These are phyloP conservation scores for Gymnarchus niloticus DNA, from an alignment of 2,113 vertebrate species.

Conservation along the genomic window DNA sequence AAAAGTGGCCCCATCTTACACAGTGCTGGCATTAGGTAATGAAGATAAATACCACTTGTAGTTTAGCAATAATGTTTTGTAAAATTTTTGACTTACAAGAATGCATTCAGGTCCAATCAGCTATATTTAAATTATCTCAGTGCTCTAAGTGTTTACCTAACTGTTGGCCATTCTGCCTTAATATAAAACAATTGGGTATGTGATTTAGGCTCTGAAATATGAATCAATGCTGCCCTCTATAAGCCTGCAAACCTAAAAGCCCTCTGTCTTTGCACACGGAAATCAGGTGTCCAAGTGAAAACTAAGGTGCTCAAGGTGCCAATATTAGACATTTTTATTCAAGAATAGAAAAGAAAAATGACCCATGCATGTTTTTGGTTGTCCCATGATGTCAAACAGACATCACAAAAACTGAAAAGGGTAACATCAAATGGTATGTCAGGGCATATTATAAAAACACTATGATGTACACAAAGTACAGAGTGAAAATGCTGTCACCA, in stretches of 20 bases:
- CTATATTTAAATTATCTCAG: slow-evolving; percentile 44
- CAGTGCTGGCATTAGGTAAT: slow-evolving; percentile 33
- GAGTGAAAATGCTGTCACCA: neutral
- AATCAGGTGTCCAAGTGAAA: neutral
- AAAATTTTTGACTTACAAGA: slow-evolving; percentile 54
- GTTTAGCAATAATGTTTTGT: slow-evolving; percentile 62
- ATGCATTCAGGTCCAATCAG: slow-evolving; percentile 57
- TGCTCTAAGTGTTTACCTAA: slow-evolving; percentile 49
- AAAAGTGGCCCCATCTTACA: neutral
- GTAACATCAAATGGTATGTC: neutral
- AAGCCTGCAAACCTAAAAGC: neutral
- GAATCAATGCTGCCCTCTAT: neutral
- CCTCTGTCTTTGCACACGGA: neutral
- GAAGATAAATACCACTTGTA: slow-evolving; percentile 58
- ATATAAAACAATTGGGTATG: slow-evolving; percentile 55
- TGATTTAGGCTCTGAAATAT: neutral
- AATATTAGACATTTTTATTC: neutral
- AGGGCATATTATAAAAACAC: neutral
- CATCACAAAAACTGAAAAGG: neutral
- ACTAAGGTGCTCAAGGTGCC: neutral
- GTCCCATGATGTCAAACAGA: neutral
- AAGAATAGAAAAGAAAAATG: neutral
- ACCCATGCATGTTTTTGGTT: neutral
- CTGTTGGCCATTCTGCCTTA: slow-evolving; percentile 51
- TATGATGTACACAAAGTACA: neutral